Conservation (phyloP, 2,888 invertebrate species). For the Brachycybe producta region DNA sequence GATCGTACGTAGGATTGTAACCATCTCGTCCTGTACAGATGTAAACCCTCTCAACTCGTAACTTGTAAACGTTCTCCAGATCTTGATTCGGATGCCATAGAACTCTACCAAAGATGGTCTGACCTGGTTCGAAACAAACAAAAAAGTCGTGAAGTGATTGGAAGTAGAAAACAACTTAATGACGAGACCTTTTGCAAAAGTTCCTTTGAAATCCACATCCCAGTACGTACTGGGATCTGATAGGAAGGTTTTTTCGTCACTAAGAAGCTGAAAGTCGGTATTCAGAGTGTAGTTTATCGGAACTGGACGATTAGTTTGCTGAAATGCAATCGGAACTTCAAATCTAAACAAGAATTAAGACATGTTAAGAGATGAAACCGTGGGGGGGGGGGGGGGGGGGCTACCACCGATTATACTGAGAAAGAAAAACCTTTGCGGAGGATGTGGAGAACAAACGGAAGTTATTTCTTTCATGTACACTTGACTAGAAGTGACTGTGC, state of each 20-base stretch:
- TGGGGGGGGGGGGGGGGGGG: too few relatives aligned
- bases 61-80: constrained; percentile 32
- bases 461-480: constrained; percentile 12
- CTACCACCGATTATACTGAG: background rate
- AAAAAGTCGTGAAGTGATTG: background rate
- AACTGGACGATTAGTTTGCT: constrained; percentile 34
- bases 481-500: constrained; percentile 28
- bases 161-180: background rate
- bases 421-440: constrained; percentile 21
- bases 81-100: constrained; percentile 36
- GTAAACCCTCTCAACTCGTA: constrained; percentile 33
- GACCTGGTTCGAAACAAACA: constrained; percentile 21
- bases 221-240: constrained; percentile 26
- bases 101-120: constrained; percentile 34
- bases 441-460: constrained; percentile 29
- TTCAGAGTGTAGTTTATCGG: constrained; percentile 35
- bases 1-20: constrained; percentile 35
- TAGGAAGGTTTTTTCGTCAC: constrained; percentile 31
- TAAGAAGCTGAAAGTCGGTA: constrained; percentile 34
- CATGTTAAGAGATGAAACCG: background rate
- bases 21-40: constrained; percentile 35
- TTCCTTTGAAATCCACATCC: constrained; percentile 30
- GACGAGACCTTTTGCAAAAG: constrained; percentile 27
- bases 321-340: constrained; percentile 33
- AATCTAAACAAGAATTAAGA: constrained; percentile 19